Percentiles rank a stretch among this genome's conserved stretches.
Conservation (phyloP, 2,113 vertebrate species). For the Oryzias melastigma region DNA sequence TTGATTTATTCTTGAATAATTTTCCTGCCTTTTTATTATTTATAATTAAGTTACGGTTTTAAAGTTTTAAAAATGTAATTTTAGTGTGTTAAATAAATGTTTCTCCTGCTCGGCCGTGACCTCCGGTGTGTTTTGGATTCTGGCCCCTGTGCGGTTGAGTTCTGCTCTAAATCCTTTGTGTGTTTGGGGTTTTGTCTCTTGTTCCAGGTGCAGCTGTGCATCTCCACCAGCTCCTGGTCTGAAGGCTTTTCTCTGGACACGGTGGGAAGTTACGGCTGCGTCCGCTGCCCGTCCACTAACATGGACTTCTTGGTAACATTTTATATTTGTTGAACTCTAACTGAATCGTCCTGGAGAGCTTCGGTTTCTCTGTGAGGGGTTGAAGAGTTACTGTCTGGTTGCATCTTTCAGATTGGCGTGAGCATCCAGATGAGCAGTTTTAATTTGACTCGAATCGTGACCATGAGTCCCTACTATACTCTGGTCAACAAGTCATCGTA, state of each 20-base stretch:
- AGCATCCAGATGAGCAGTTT: constrained; percentile 96
- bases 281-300: constrained; percentile 84
- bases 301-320: constrained; percentile 88
- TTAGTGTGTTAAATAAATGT: too few relatives aligned
- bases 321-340: too few relatives aligned
- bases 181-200: background rate
- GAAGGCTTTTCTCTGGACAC: constrained; percentile 92
- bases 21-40: too few relatives aligned
- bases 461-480: constrained; percentile 92
- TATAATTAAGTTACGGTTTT: too few relatives aligned
- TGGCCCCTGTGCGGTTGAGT: too few relatives aligned
- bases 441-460: constrained; percentile 91
- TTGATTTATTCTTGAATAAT: too few relatives aligned
- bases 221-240: constrained; percentile 94
- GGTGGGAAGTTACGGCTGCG: constrained; percentile 94
- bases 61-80: too few relatives aligned
- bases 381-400: background rate
- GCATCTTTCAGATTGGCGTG: constrained; percentile 85
- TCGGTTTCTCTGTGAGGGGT: too few relatives aligned
- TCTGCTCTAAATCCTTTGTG: too few relatives aligned
- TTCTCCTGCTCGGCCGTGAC: too few relatives aligned
- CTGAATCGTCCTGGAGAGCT: too few relatives aligned
- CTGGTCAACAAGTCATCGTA: constrained; percentile 89
- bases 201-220: constrained; percentile 87
- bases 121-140: too few relatives aligned